phyloP scores from a whole-genome alignment of 1,140 invertebrate species.

The Metaphire vulgaris region DNA sequence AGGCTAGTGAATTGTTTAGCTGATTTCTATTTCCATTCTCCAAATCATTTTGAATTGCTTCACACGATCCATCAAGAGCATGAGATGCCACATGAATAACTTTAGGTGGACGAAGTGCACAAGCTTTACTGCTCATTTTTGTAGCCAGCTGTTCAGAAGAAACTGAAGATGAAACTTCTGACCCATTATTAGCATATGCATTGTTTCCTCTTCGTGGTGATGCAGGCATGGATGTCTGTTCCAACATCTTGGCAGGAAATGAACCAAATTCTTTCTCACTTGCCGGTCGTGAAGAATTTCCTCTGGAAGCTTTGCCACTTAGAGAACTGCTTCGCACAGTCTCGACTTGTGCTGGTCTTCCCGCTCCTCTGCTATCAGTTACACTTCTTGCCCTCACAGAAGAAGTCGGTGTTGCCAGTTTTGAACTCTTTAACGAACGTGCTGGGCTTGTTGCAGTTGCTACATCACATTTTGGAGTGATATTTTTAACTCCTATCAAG shows the following conservation, averaged over 20 bases:
- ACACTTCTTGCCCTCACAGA: not conserved
- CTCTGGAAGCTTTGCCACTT: not conserved
- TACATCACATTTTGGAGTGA: not conserved
- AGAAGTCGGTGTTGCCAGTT: not conserved
- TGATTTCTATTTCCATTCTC: not conserved
- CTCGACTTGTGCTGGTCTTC: not conserved
- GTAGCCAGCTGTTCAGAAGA: not conserved
- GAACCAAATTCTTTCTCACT: not conserved
- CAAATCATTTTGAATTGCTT: not conserved
- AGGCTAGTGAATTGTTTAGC: not conserved
- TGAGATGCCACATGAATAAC: not conserved
- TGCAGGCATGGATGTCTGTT: not conserved
- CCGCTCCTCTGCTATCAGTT: not conserved
- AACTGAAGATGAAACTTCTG: not conserved
- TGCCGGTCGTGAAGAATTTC: not conserved
- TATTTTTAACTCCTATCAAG: too few species aligned
- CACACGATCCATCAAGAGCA: not conserved
- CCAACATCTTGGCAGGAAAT: not conserved
- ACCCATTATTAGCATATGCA: not conserved
- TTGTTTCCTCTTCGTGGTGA: not conserved
- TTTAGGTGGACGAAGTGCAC: not conserved
- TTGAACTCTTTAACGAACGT: not conserved
- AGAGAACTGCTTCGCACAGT: not conserved
- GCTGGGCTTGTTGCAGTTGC: not conserved
- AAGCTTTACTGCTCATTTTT: not conserved